Evolutionary conservation across 2,888 invertebrate genomes (phyloP).

Genomic region (Athrips mouffetella): DNA sequence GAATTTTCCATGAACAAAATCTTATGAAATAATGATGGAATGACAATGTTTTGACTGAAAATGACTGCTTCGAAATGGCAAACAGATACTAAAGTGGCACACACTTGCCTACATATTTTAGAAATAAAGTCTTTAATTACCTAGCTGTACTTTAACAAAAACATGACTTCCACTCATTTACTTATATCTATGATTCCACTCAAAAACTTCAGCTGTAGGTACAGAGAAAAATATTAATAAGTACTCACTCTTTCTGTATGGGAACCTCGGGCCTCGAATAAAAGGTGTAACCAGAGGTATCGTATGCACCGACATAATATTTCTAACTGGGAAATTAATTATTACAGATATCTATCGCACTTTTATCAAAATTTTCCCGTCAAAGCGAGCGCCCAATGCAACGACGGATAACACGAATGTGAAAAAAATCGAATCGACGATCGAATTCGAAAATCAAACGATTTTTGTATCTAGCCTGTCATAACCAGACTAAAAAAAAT

Average conservation of each 20-base stretch:
- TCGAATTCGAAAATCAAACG: slow-evolving; percentile 53
- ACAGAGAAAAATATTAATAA: slow-evolving; percentile 19
- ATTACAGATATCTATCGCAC: too few species aligned
- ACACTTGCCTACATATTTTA: too few species aligned
- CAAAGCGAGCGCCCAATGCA: slow-evolving; percentile 43
- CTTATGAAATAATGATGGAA: too few species aligned
- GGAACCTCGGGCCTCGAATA: slow-evolving; percentile 73
- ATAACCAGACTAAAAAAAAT: slow-evolving; percentile 4
- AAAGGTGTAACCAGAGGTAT: slow-evolving; percentile 70
- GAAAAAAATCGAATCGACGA: slow-evolving; percentile 59
- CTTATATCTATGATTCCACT: too few species aligned
- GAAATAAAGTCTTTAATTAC: too few species aligned
- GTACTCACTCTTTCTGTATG: slow-evolving; percentile 72
- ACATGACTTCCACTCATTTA: too few species aligned
- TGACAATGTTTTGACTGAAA: too few species aligned
- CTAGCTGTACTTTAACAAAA: too few species aligned
- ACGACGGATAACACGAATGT: slow-evolving; percentile 49
- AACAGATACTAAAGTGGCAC: too few species aligned
- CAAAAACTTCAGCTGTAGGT: too few species aligned
- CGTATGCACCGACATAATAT: slow-evolving; percentile 73
- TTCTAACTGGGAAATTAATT: slow-evolving; percentile 28
- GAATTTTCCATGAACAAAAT: too few species aligned
- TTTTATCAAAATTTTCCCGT: slow-evolving; percentile 29
- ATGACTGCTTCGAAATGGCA: too few species aligned
- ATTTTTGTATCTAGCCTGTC: slow-evolving; percentile 4